A percentile compares a stretch with the other conserved stretches of the same genome.
Conservation (phyloP, 1,140 invertebrate species). For the Cotesia typhae region DNA sequence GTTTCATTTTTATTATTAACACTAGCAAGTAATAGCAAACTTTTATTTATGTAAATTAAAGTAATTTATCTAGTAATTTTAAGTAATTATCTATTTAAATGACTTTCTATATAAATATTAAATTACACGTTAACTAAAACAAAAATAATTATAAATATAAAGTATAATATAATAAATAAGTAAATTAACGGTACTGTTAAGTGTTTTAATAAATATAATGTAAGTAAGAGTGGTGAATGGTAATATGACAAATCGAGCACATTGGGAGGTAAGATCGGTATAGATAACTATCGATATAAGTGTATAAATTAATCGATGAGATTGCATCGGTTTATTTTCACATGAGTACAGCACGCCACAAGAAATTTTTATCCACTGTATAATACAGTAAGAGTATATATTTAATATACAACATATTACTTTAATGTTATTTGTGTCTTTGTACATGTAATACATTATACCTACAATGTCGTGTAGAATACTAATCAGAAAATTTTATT, state of each 20-base stretch:
- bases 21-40: no score
- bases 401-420: no score
- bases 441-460: no score
- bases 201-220: conserved; percentile 7
- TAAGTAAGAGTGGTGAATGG: neutral
- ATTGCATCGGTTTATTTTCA: conserved; percentile 24
- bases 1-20: no score
- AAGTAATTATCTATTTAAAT: no score
- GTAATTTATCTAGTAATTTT: no score
- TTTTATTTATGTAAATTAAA: no score
- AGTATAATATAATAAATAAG: neutral
- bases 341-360: neutral
- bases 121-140: no score
- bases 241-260: conserved; percentile 9
- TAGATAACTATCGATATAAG: conserved; percentile 3
- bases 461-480: neutral
- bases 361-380: neutral
- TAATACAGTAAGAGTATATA: neutral
- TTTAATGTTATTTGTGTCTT: no score
- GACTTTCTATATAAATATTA: no score
- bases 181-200: neutral
- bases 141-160: no score
- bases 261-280: conserved; percentile 16
- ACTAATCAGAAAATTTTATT: neutral
- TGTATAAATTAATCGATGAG: conserved; percentile 23